Evolutionary conservation across 2,113 vertebrate species (phyloP).

Genomic region (Hypanus sabinus): DNA sequence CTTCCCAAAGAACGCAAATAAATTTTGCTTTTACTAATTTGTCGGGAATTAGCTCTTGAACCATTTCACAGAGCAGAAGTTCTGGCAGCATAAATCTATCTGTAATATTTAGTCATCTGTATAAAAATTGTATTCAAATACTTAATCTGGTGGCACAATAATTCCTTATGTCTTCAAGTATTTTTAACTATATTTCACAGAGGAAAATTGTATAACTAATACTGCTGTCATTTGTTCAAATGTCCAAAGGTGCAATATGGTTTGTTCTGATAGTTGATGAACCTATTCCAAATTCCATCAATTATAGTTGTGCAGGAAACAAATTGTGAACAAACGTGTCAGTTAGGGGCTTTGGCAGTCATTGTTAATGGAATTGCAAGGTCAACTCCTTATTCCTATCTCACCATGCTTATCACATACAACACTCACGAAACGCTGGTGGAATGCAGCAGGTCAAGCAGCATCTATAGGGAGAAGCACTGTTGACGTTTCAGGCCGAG

Average conservation of each 20-base stretch:
- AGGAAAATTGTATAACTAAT: neutral
- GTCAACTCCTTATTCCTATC: too few species aligned
- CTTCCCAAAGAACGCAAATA: neutral
- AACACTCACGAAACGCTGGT: too few species aligned
- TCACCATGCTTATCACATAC: too few species aligned
- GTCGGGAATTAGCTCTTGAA: neutral
- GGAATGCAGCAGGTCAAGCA: too few species aligned
- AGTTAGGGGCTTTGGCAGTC: too few species aligned
- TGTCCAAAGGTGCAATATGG: neutral
- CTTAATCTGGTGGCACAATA: too few species aligned
- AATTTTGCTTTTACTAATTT: neutral
- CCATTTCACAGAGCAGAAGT: neutral
- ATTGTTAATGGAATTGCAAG: too few species aligned
- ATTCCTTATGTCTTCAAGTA: neutral
- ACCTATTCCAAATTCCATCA: neutral
- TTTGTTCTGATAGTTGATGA: neutral
- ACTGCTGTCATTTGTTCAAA: neutral
- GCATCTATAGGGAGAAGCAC: too few species aligned
- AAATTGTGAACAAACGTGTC: neutral
- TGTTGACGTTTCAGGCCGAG: too few species aligned
- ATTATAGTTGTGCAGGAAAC: neutral
- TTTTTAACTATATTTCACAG: neutral
- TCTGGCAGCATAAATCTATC: neutral
- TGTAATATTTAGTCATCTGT: neutral
- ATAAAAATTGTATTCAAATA: neutral